Conservation (phyloP, 1,140 invertebrate genomes). For the Diploscapter pachys region DNA sequence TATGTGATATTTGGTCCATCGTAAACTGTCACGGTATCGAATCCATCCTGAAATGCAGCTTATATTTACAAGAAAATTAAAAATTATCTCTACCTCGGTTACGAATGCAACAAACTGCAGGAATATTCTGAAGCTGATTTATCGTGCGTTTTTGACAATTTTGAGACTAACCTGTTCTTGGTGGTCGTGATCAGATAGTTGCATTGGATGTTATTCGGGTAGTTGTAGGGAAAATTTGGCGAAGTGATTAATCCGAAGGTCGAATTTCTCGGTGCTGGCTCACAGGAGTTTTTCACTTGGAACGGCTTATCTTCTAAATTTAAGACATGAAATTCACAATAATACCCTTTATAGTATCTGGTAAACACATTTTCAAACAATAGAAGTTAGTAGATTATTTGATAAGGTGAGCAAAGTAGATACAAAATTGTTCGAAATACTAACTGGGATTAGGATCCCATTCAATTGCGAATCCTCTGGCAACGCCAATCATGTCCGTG, state of each 20-base stretch:
- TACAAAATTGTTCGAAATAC: too few species aligned
- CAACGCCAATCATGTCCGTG: background rate
- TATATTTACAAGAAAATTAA: too few species aligned
- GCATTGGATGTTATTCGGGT: constrained; percentile 9
- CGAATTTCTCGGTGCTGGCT: background rate
- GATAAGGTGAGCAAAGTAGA: too few species aligned
- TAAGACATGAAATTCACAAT: background rate
- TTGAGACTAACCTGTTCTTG: constrained; percentile 5
- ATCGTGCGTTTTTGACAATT: too few species aligned
- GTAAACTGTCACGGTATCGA: too few species aligned
- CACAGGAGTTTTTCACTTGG: constrained; percentile 7
- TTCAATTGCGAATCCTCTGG: constrained; percentile 12
- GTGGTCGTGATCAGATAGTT: constrained; percentile 1
- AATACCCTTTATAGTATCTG: background rate
- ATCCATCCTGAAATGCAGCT: too few species aligned
- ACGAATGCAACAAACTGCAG: too few species aligned
- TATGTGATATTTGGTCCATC: too few species aligned
- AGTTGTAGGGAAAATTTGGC: constrained; percentile 14
- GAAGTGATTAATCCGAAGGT: constrained; percentile 10
- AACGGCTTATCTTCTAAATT: constrained; percentile 10
- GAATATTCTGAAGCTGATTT: too few species aligned
- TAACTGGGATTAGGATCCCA: background rate
- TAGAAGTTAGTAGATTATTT: too few species aligned
- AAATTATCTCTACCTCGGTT: too few species aligned
- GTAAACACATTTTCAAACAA: too few species aligned